Percentiles rank a stretch among this genome's conserved stretches.
phyloP scores from a whole-genome alignment of 1,140 invertebrate genomes.

The Contarinia nasturtii region DNA sequence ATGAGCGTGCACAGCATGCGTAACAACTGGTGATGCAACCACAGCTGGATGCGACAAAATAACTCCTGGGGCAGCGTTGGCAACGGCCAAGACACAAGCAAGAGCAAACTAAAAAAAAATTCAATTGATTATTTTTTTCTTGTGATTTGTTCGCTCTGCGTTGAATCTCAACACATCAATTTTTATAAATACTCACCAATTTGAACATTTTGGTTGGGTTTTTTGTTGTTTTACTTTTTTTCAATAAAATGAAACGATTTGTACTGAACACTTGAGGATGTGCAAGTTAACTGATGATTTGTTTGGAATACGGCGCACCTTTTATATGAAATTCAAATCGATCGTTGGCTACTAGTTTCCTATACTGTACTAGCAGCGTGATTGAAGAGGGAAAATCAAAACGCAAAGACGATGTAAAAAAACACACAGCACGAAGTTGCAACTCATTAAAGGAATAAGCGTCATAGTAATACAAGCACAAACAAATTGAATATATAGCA shows the following conservation, averaged over 20 bases:
- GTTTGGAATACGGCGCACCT: background rate
- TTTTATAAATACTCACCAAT: slow-evolving; percentile 20
- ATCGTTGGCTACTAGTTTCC: too few relatives aligned
- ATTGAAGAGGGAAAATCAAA: too few relatives aligned
- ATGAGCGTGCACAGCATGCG: background rate
- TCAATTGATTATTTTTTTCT: background rate
- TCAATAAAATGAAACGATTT: too few relatives aligned
- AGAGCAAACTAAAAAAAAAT: slow-evolving; percentile 14
- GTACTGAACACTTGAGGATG: background rate
- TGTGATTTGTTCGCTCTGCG: background rate
- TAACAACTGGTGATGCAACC: slow-evolving; percentile 8
- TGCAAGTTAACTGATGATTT: background rate
- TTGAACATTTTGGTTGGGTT: slow-evolving; percentile 26
- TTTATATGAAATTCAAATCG: background rate
- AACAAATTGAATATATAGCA: too few relatives aligned
- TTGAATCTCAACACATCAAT: background rate
- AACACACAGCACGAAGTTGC: too few relatives aligned
- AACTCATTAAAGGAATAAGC: too few relatives aligned
- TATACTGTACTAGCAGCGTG: too few relatives aligned
- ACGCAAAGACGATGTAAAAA: too few relatives aligned
- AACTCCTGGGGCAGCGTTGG: slow-evolving; percentile 11
- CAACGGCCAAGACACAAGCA: slow-evolving; percentile 24
- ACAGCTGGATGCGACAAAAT: slow-evolving; percentile 7
- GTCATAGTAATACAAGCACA: too few relatives aligned
- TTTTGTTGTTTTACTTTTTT: background rate